Percentiles rank a stretch among this genome's conserved stretches.
Evolutionary conservation across 2,797 vertebrate genomes (phyloP).

Genomic region (Halcyon leucocephala): DNA sequence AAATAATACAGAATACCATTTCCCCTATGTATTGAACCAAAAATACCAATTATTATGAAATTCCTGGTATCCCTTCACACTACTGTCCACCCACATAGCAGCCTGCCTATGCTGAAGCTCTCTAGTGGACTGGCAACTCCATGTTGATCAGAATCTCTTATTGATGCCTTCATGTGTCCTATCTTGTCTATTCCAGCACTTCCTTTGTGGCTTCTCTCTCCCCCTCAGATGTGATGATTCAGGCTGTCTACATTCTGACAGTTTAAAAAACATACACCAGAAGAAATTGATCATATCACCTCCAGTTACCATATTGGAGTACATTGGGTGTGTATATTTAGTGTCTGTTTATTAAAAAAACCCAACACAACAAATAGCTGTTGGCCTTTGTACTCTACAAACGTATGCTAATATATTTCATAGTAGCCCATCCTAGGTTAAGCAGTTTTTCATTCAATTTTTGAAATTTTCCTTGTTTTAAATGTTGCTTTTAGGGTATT

Average conservation of each 20-base stretch:
- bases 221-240: neutral
- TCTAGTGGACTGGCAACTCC: neutral
- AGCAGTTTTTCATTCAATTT: neutral
- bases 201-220: neutral
- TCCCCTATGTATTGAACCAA: neutral
- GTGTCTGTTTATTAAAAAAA: neutral
- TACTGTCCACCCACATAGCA: neutral
- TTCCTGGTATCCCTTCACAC: neutral
- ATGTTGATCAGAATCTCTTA: neutral
- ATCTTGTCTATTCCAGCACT: neutral
- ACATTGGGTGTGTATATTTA: neutral
- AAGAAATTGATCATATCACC: accelerated
- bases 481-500: neutral
- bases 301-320: neutral
- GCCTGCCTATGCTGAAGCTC: neutral
- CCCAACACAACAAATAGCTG: neutral
- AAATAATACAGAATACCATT: neutral
- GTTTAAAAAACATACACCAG: neutral
- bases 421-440: neutral
- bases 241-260: neutral
- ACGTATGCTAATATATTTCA: accelerated
- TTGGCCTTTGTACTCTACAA: neutral
- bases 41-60: neutral
- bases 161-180: neutral
- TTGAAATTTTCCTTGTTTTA: neutral